Base-by-base conservation (phyloP, 1,140 invertebrate species). In the Leptinotarsa texana region DNA sequence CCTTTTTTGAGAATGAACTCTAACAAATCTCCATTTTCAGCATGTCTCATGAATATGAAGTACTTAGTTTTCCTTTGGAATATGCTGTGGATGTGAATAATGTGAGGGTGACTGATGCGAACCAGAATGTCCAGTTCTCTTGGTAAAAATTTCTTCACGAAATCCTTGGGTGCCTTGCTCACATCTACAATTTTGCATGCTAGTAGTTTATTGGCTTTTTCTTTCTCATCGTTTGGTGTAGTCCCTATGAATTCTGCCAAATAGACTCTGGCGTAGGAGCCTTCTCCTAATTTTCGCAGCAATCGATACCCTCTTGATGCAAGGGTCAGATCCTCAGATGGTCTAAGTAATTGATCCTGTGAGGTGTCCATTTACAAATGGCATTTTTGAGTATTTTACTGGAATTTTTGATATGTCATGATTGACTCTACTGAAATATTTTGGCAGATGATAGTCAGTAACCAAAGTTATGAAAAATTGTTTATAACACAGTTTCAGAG, bases 171-270 rank as follows among this genome's bases (percentile, higher is more conserved):
- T 0, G 92, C 91, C 75, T 89, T 89, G 3, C 86, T 84, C 2
- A 89, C 90, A 81, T 94, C 91, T 67, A 94, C 92, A 1, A 95
- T 89, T 87, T 95, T 95, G 77, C 91, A 92, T 2, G 91, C 92
- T 75, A 92, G 77, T 76, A 77, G 86, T 83, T 71, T 85, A 17
- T 57, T 57, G 13, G 76, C 77, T 73, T 80, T 81, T 11, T 78
- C 78, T 72, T 81, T 81, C 24, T 80, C 78, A 27, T 79, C 75
- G 0, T 79, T 63, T 0, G 82, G 71, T 0, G 80, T 63, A 0
- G 82, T 81, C 11, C 80, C 74, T 78, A 86, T 87, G 71, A 88
- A 90, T 49, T 89, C 89, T 3, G 90, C 85, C 79, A 89, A 85
- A 81, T 87, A 92, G 13, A 92, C 90, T 85, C 91, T 90, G 3